phyloP scores from a whole-genome alignment of 2,113 vertebrate genomes.

The Seriola aureovittata region DNA sequence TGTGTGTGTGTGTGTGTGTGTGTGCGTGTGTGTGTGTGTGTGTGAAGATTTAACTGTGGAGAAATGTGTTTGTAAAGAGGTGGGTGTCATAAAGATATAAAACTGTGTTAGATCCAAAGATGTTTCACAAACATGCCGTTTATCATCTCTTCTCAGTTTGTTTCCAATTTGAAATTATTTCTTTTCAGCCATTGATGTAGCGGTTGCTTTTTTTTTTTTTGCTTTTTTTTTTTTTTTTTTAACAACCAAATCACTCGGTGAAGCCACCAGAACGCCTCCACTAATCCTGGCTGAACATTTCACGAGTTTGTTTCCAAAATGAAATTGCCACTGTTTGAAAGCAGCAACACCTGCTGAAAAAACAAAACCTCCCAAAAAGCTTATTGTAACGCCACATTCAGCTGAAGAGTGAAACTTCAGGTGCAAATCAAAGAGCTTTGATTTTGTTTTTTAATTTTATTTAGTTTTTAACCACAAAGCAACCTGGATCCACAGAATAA shows the following conservation, averaged over 20 bases:
- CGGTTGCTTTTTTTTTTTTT: background rate
- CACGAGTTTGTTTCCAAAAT: constrained; percentile 58
- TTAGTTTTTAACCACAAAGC: too few species aligned
- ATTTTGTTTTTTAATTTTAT: too few species aligned
- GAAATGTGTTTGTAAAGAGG: constrained; percentile 25
- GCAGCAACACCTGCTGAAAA: constrained; percentile 31
- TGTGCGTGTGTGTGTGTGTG: constrained; percentile 22
- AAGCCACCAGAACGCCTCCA: constrained; percentile 54
- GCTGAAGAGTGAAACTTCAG: background rate
- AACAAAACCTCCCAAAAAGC: background rate
- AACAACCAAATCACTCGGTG: constrained; percentile 16
- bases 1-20: constrained; percentile 14
- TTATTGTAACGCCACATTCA: background rate
- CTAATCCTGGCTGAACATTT: constrained; percentile 60
- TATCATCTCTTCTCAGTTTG: background rate
- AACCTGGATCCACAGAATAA: too few species aligned
- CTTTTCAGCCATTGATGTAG: background rate
- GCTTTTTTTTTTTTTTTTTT: background rate
- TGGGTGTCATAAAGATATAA: constrained; percentile 9
- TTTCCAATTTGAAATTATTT: background rate
- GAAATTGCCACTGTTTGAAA: constrained; percentile 29
- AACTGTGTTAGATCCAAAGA: constrained; percentile 8
- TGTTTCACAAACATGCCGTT: constrained; percentile 16
- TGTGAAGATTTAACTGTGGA: background rate
- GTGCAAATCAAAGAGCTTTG: too few species aligned